Percentiles rank a stretch among this genome's conserved stretches.
phyloP scores from a whole-genome alignment of 2,888 invertebrate genomes.

The Leptinotarsa rubiginosa region DNA sequence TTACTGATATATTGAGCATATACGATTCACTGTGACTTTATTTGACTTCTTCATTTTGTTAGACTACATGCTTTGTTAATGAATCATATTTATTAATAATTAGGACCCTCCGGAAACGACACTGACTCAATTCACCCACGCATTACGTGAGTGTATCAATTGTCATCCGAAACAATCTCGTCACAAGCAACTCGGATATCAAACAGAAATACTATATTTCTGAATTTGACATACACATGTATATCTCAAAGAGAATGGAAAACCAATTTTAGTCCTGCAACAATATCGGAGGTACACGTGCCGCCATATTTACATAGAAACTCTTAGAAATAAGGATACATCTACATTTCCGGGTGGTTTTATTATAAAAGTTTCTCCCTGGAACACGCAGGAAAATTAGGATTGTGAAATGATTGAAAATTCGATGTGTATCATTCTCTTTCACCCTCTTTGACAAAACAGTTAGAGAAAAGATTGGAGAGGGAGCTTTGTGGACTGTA shows the following conservation, averaged over 20 bases:
- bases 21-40: too few relatives aligned
- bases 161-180: neutral
- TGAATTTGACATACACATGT: neutral
- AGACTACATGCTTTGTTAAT: too few relatives aligned
- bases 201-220: neutral
- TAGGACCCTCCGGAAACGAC: neutral
- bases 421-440: neutral
- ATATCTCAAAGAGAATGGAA: neutral
- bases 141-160: neutral
- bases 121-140: neutral
- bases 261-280: neutral
- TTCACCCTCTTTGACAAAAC: too few relatives aligned
- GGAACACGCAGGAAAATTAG: neutral
- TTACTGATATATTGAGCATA: too few relatives aligned
- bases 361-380: neutral
- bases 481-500: too few relatives aligned
- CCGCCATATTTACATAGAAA: neutral
- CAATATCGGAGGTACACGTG: slow-evolving; percentile 9
- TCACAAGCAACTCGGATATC: neutral
- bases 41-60: too few relatives aligned
- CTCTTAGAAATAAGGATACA: neutral
- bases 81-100: too few relatives aligned
- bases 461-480: too few relatives aligned
- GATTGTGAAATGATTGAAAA: neutral
- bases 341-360: neutral